Percentiles rank a stretch among this genome's conserved stretches.
Evolutionary conservation across 1,140 invertebrate species (phyloP).

Genomic region (Lutraria rhynchaena): DNA sequence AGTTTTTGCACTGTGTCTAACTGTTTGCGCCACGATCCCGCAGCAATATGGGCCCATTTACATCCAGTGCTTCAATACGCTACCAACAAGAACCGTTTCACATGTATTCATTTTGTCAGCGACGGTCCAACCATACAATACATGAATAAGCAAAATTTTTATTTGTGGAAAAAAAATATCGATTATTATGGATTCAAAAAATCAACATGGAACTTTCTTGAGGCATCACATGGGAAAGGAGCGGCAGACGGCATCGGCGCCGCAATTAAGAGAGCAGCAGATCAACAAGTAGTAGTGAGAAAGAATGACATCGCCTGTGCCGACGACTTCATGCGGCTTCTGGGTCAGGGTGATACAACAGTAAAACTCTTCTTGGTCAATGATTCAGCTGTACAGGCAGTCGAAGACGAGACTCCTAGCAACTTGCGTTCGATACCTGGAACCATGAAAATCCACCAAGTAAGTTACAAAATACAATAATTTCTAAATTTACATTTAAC

Average conservation of each 20-base stretch:
- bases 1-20: slow-evolving; percentile 64
- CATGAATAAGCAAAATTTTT: slow-evolving; percentile 62
- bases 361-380: background rate
- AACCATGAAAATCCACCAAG: no score
- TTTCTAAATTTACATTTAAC: no score
- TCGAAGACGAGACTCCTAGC: no score
- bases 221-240: slow-evolving; percentile 82
- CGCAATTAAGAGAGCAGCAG: slow-evolving; percentile 77
- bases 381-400: no score
- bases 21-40: slow-evolving; percentile 60
- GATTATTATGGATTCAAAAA: slow-evolving; percentile 52
- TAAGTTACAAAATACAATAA: no score
- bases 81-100: slow-evolving; percentile 34
- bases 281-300: slow-evolving; percentile 7
- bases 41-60: slow-evolving; percentile 66
- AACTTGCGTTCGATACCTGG: no score
- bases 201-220: slow-evolving; percentile 80
- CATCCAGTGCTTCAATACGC: slow-evolving; percentile 60
- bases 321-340: background rate
- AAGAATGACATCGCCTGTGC: background rate
- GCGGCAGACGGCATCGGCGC: slow-evolving; percentile 82
- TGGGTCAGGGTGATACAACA: background rate
- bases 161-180: slow-evolving; percentile 41
- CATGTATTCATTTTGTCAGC: slow-evolving; percentile 63
- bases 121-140: slow-evolving; percentile 72